Evolutionary conservation across 2,888 invertebrate species (phyloP), one percentile per base, ranked within the genome.

Genomic region (Eupithecia abbreviata): DNA sequence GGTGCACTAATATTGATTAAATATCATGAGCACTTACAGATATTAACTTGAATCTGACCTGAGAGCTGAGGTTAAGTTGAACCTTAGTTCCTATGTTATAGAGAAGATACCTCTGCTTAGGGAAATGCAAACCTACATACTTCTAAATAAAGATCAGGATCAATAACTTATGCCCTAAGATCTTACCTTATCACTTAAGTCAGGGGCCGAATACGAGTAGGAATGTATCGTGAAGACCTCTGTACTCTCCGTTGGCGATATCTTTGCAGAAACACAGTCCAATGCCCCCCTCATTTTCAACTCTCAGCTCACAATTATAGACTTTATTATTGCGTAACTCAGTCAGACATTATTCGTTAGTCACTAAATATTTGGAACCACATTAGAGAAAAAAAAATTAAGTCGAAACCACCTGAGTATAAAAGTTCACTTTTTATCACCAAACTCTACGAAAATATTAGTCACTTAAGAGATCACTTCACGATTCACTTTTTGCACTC

Each of bases 181-280:
- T 85, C 88, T 88, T 81, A 93, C 93, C 88, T 85, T 83, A 73
- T 86, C 88, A 78, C 89, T 88, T 71, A 93, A 84, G 47, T 90
- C 88, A 3, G 87, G 86, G 72, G 89, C 87, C 0, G 93, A 93
- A 12, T 88, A 85, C 80, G 87, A 84, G 45, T 88, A 85, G 80
- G 87, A 84, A 49, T 86, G 90, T 10, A 91, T 89, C 0, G 91
- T 86, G 77, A 94, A 92, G 68, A 93, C 93, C 79, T 93, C 93
- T 0, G 91, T 92, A 77, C 94, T 94, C 2, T 90, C 91, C 0
- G 93, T 90, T 0, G 90, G 82, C 10, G 88, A 84, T 72, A 92
- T 89, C 83, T 88, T 91, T 15, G 82, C 83, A 69, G 85, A 85
- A 3, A 92, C 91, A 89, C 92, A 94, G 82, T 92, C 91, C 69